Conservation (phyloP, 2,797 vertebrate species). For the Chelmon rostratus region DNA sequence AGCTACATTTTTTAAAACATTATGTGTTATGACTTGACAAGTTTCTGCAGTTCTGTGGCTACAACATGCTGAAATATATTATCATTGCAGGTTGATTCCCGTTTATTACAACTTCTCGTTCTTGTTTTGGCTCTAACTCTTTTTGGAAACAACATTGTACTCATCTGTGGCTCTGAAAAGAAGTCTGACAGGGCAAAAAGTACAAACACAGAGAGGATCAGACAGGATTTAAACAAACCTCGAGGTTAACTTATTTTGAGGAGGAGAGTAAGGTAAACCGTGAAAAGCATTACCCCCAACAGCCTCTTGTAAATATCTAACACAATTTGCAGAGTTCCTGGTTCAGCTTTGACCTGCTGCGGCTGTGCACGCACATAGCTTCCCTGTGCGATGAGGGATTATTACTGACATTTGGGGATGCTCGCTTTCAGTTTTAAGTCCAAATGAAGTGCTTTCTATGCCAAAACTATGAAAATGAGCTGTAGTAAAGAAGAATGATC, state of each 20-base stretch:
- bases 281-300: neutral
- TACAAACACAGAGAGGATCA: neutral
- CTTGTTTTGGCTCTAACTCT: neutral
- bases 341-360: neutral
- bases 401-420: neutral
- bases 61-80: neutral
- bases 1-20: neutral
- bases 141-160: neutral
- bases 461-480: neutral
- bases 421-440: neutral
- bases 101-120: neutral
- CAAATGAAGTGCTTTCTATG: neutral
- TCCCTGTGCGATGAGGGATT: neutral
- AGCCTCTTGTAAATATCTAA: neutral
- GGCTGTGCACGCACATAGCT: neutral
- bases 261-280: neutral
- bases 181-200: neutral
- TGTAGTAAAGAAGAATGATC: neutral
- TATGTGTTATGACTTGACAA: neutral
- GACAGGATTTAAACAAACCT: conserved; percentile 1
- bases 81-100: neutral
- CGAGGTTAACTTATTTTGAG: neutral
- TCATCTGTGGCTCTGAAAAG: neutral
- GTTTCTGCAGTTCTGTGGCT: neutral
- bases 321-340: neutral